These are phyloP conservation scores for Rhagonycha fulva DNA, from an alignment of 2,888 invertebrate species.

Conservation along the genomic window DNA sequence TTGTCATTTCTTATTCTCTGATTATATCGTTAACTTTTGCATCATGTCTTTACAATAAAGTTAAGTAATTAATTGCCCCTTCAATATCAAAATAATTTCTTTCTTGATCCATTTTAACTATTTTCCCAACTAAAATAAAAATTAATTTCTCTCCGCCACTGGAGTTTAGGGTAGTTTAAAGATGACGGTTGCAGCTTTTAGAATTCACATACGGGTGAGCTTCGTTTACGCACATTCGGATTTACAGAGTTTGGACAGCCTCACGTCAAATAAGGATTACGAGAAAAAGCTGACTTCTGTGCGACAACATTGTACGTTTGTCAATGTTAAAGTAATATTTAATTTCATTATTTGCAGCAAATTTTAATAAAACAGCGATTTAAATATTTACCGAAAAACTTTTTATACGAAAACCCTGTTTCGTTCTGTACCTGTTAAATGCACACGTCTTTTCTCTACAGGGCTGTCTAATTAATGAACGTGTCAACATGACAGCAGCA, in stretches of 20 bases:
- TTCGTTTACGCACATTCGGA: slow-evolving; percentile 24
- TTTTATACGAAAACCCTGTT: background rate
- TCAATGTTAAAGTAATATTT: slow-evolving; percentile 15
- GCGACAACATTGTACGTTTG: slow-evolving; percentile 16
- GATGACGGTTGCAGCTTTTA: slow-evolving; percentile 26
- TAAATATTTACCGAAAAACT: background rate
- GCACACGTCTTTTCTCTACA: slow-evolving; percentile 24
- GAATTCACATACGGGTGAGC: slow-evolving; percentile 29
- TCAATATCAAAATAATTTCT: background rate
- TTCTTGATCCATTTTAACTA: background rate
- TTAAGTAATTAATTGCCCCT: background rate
- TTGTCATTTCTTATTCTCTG: background rate
- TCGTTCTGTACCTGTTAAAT: slow-evolving; percentile 16
- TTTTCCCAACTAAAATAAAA: background rate
- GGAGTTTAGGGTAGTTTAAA: slow-evolving; percentile 3
- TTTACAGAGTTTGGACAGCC: slow-evolving; percentile 27
- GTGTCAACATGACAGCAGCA: slow-evolving; percentile 36
- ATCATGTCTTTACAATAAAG: background rate
- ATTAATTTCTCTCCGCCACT: slow-evolving; percentile 15
- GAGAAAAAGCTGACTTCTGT: slow-evolving; percentile 22
- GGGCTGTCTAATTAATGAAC: slow-evolving; percentile 36
- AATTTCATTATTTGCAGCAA: background rate
- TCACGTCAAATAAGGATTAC: slow-evolving; percentile 30
- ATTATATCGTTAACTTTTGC: background rate
- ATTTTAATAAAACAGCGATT: background rate